Percentiles rank a stretch among this genome's conserved stretches.
Evolutionary conservation across 2,797 vertebrate genomes (phyloP).

Genomic region (Cynodonichthys magdalenae): DNA sequence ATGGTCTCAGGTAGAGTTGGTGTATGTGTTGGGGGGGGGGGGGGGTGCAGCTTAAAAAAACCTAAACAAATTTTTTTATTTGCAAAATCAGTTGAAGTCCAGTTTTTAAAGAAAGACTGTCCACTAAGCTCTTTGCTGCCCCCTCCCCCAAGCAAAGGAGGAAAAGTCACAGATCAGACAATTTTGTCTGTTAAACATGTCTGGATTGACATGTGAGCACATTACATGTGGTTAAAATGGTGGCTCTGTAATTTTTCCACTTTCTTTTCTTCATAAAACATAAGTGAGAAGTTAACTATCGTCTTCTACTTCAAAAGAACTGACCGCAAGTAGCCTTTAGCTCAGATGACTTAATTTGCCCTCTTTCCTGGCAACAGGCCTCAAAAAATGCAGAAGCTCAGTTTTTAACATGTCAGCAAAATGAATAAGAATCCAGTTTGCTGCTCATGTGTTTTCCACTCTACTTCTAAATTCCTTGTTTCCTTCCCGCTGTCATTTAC

Average conservation of each 20-base stretch:
- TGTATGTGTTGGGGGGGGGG: background rate
- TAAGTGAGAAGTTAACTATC: background rate
- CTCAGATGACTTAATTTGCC: constrained; percentile 25
- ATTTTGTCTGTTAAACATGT: constrained; percentile 6
- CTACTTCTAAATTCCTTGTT: constrained; percentile 1
- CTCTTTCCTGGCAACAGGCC: constrained; percentile 5
- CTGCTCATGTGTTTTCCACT: constrained; percentile 22
- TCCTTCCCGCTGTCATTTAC: constrained; percentile 1
- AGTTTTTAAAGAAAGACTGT: no score
- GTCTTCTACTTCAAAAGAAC: constrained; percentile 36
- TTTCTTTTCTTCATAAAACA: constrained; percentile 56
- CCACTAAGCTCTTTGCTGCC: no score
- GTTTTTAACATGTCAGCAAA: constrained; percentile 59
- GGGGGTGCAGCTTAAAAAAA: constrained; percentile 14
- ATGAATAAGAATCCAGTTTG: constrained; percentile 33
- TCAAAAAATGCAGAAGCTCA: constrained; percentile 56
- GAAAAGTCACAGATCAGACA: no score
- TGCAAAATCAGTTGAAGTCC: constrained; percentile 22
- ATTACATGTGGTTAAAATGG: background rate
- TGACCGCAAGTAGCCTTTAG: constrained; percentile 45
- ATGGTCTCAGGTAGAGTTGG: constrained; percentile 13
- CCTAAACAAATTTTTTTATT: constrained; percentile 15
- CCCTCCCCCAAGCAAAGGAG: no score
- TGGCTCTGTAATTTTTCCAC: constrained; percentile 1
- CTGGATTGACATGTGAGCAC: background rate